Base-by-base conservation (phyloP, 2,888 invertebrate genomes). In the Cephus spinipes region DNA sequence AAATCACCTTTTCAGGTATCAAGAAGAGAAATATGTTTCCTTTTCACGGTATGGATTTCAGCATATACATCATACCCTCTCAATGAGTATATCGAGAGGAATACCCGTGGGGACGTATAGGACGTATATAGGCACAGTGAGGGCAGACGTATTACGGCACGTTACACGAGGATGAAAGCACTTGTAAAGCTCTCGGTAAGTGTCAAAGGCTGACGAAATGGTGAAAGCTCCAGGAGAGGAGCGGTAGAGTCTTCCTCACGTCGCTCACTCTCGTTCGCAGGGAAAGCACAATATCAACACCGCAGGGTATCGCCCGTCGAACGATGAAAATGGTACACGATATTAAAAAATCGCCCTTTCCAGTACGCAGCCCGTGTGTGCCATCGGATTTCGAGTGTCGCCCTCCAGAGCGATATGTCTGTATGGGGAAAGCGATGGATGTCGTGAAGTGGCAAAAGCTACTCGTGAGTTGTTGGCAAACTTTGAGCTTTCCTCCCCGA, bases 151-250 rank as follows among this genome's bases (percentile, higher is more conserved):
- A 55, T 55, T 55, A 55, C 55, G 55, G 9, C 55, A 55, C 55
- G 55, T 55, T 55, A 55, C 55, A 55, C 9, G 55, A 55, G 55
- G 55, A 55, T 55, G 55, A 23, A 55, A 55, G 55, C 55, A 23
- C 55, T 55, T 9, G 55, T 55, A 9, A 55, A 55, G 23, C 55
- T 55, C 23, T 55, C 23, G 55, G 55, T 55, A 55, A 55, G 71
- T 71, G 71, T 71, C 71, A 71, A 71, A 71, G 71, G 71, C 71
- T 71, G 71, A 71, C 71, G 32, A 71, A 71, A 71, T 30, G 71
- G 30, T 32, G 71, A 32, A 31, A 33, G 71, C 71, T 32, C 11
- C 71, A 33, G 71, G 6, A 71, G 30, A 32, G 1, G 71, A 32
- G 23, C 23, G 55, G 55, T 9, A 55, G 15, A 40, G 55, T 55